Base-by-base conservation (phyloP, 1,140 invertebrate species). In the Leucophenga varia region DNA sequence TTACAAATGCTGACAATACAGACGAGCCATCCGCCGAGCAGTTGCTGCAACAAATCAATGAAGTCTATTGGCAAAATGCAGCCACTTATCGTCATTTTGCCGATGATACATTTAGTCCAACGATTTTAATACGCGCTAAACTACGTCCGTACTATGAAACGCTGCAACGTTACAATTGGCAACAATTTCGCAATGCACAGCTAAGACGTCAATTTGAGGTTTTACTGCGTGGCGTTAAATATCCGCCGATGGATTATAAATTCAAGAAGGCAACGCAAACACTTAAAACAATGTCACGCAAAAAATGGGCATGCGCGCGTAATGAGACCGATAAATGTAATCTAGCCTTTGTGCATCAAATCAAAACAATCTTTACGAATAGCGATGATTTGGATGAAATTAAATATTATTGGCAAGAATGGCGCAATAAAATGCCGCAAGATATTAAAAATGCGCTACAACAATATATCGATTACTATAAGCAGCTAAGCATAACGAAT, bases 341-440 rank as follows among this genome's bases (percentile, higher is more conserved):
- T 13, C 35, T 52, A 43, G 50, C 50, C 0, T 53, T 48, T 38
- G 30, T 56, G 14, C 47, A 44, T 31, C 46, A 56, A 14, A 47
- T 56, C 6, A 48, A 52, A 32, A 30, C 47, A 3, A 17, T 56
- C 1, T 48, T 56, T n/a, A 44, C 47, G n/a, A 49, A 53, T 9
- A 52, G 50, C 13, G 41, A 53, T 36, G 43, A 56, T 50, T n/a
- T 48, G 12, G 43, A 56, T n/a, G 50, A 53, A 20, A 36, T 56
- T 9, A 38, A 52, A 36, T 43, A 43, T 16, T 56, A 56, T 41
- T 56, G 54, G 54, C 21, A 43, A 22, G 54, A 52, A 25, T 56
- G 50, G 50, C 46, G 54, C 8, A 53, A 51, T 20, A 43, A 41
- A 16, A 31, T 52, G 42, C 48, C 49, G 3, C 2, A 10, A 7